Evolutionary conservation across 2,888 invertebrate genomes (phyloP), one percentile per base, ranked within the genome.

Genomic region (Acronicta alni): DNA sequence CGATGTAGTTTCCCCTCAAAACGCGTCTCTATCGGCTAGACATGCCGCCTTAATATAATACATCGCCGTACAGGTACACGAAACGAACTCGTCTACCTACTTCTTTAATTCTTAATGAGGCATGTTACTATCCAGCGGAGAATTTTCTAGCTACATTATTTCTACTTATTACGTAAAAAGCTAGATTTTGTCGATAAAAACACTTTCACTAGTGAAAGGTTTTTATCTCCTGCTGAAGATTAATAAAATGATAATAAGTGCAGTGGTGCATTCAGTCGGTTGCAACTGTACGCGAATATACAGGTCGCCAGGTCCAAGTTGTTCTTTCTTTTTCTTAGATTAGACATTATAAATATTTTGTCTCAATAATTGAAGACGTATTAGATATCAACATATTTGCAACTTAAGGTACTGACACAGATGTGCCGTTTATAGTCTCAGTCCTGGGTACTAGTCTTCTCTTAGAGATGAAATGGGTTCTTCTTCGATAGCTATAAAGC

Each of bases 131-230:
- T 9, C 26, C 17, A 35, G 18, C 3, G 16, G 5, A 8, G n/a
- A 8, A 32, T 43, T 45, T 16, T 18, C 14, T 12, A 47, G 20
- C 10, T 23, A 10, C n/a, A 51, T 20, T n/a, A n/a, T 30, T 38
- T 39, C 23, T 23, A 23, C 35, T 48, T 32, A 9, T 56, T 62
- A 49, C 26, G 51, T 48, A 58, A 45, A 10, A 48, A 56, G 5
- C 38, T 55, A 54, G 51, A 39, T 59, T 63, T 18, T 44, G 15
- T n/a, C 37, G 44, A 49, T 52, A 30, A 44, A n/a, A 55, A 56
- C 54, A 62, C 61, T 73, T 73, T 73, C 73, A 37, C 54, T 7
- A 60, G 71, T 60, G 67, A 57, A 64, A 59, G 59, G 43, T 9
- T 54, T 7, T 35, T 45, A 57, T 57, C 41, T 65, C 2, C 3